Evolutionary conservation across 2,113 vertebrate species (phyloP).

Genomic region (Apistogramma diplotaenia): DNA sequence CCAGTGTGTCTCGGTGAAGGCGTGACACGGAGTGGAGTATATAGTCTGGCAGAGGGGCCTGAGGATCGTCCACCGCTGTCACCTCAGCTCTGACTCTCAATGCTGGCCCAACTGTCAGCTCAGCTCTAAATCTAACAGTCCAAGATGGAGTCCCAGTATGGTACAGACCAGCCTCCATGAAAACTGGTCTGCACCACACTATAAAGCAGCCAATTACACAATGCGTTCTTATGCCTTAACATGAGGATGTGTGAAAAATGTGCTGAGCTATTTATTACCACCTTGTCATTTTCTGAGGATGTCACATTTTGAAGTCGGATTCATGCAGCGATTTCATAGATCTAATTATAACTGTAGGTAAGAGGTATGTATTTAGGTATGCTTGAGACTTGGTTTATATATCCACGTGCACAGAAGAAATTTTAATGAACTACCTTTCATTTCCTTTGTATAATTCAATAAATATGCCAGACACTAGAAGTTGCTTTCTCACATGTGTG

Average conservation of each 20-base stretch:
- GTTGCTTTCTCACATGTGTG: conserved; percentile 42
- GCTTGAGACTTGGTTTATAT: conserved; percentile 50
- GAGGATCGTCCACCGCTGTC: conserved; percentile 66
- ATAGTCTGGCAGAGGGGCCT: conserved; percentile 68
- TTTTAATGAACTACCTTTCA: conserved; percentile 55
- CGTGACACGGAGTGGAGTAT: conserved; percentile 63
- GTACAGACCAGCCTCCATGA: too few relatives aligned
- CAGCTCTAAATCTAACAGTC: conserved; percentile 58
- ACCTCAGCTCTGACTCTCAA: conserved; percentile 62
- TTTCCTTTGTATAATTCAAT: conserved; percentile 43
- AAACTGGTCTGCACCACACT: conserved; percentile 3
- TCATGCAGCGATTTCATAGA: conserved; percentile 38
- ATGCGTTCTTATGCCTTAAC: background rate
- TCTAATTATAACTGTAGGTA: conserved; percentile 57
- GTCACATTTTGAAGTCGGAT: conserved; percentile 45
- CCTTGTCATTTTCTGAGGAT: conserved; percentile 34
- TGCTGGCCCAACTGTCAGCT: conserved; percentile 61
- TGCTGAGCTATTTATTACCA: conserved; percentile 41
- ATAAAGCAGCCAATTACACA: background rate
- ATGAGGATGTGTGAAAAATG: conserved; percentile 5
- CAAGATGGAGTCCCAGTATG: conserved; percentile 46
- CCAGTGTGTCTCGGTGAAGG: conserved; percentile 42
- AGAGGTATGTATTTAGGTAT: conserved; percentile 19
- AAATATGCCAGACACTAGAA: conserved; percentile 34
- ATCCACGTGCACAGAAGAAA: conserved; percentile 10